A percentile compares a stretch with the other conserved stretches of the same genome.
phyloP scores from a whole-genome alignment of 2,797 vertebrate genomes.

The Etheostoma nigrum region DNA sequence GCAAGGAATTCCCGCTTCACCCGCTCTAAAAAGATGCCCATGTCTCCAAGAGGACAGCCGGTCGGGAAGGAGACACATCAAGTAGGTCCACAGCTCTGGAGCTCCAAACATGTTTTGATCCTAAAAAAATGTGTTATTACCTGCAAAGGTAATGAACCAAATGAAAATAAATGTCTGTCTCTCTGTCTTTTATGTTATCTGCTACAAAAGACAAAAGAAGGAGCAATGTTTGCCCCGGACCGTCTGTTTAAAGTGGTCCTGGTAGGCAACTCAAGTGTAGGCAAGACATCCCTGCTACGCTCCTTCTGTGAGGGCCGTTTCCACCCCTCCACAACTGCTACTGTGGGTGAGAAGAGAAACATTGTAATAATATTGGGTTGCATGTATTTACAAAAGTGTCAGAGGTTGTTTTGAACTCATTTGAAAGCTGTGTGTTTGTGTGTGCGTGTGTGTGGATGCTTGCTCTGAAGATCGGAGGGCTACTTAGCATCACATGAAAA shows the following conservation, averaged over 20 bases:
- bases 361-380: background rate
- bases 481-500: conserved; percentile 79
- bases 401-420: background rate
- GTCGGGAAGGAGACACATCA: conserved; percentile 87
- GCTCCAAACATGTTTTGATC: no score
- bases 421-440: background rate
- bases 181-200: background rate
- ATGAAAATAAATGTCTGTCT: background rate
- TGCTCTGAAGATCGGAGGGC: conserved; percentile 23
- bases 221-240: conserved; percentile 79
- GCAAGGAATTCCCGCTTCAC: conserved; percentile 42
- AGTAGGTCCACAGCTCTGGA: conserved; percentile 35
- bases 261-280: conserved; percentile 94
- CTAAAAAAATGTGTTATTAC: background rate
- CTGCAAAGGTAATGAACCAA: background rate
- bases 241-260: conserved; percentile 94
- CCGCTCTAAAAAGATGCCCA: conserved; percentile 41
- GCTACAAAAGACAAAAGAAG: conserved; percentile 78
- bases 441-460: conserved; percentile 4
- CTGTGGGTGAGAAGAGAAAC: conserved; percentile 88
- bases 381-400: background rate
- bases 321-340: conserved; percentile 87
- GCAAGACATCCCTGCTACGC: conserved; percentile 93
- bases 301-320: conserved; percentile 91
- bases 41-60: conserved; percentile 84